Evolutionary conservation across 2,113 vertebrate species (phyloP).

Genomic region (Pseudopipra pipra): DNA sequence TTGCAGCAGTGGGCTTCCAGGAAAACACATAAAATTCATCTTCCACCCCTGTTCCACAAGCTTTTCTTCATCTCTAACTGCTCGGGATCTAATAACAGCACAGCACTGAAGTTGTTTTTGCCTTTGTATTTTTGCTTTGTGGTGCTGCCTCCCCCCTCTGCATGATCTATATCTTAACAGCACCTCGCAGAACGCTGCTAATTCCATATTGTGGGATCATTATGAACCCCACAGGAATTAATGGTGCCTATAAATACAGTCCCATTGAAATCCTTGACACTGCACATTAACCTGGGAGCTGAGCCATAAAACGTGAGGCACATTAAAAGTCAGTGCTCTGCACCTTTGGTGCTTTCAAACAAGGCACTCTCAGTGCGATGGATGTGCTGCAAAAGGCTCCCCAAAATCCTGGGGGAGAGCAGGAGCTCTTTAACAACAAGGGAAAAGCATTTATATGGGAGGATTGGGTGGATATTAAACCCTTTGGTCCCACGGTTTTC

Average conservation of each 20-base stretch:
- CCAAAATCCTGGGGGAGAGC: background rate
- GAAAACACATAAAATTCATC: background rate
- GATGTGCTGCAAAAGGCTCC: background rate
- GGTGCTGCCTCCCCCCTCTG: background rate
- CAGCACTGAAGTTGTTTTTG: background rate
- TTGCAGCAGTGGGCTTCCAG: background rate
- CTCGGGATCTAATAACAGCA: background rate
- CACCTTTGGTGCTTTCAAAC: background rate
- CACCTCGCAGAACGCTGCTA: background rate
- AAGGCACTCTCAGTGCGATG: background rate
- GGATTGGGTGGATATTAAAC: background rate
- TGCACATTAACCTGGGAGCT: background rate
- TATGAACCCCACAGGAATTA: background rate
- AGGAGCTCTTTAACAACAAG: fast-evolving
- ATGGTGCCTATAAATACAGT: background rate
- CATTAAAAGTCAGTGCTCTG: background rate
- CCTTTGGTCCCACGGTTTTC: background rate
- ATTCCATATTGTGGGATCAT: background rate
- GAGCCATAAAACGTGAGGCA: background rate
- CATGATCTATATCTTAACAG: background rate
- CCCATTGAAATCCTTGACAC: background rate
- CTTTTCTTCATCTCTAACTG: background rate
- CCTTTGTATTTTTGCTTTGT: background rate
- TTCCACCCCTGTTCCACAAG: background rate
- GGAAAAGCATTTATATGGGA: background rate